Evolutionary conservation across 2,113 vertebrate species (phyloP).

Genomic region (Xenopus borealis): DNA sequence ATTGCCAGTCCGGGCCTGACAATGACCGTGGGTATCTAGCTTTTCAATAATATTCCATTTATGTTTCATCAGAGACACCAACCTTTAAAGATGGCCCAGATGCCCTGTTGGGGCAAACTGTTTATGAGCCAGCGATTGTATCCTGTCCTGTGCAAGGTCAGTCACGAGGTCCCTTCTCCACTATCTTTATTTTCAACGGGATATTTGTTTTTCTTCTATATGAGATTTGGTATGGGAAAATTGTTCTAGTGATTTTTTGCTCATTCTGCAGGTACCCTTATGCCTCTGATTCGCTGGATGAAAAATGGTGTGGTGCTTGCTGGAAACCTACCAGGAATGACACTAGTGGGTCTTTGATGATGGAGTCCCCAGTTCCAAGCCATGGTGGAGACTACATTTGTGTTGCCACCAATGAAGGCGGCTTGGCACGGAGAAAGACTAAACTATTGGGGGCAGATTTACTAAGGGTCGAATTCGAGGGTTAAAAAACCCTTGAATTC

Average conservation of each 20-base stretch:
- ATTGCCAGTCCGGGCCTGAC: no score
- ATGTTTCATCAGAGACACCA: slow-evolving; percentile 66
- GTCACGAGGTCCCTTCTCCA: not conserved
- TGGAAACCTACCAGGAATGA: slow-evolving; percentile 59
- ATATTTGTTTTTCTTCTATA: not conserved
- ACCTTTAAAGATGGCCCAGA: slow-evolving; percentile 65
- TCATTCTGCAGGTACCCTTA: slow-evolving; percentile 68
- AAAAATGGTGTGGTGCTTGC: slow-evolving; percentile 72
- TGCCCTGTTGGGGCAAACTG: slow-evolving; percentile 68
- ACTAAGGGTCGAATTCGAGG: no score
- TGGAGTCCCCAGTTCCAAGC: slow-evolving; percentile 63
- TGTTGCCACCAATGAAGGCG: slow-evolving; percentile 77
- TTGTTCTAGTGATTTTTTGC: rapidly evolving
- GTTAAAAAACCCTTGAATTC: no score
- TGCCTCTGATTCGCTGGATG: slow-evolving; percentile 73
- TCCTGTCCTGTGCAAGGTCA: slow-evolving; percentile 73
- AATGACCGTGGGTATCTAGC: not conserved
- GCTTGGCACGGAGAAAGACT: slow-evolving; percentile 71
- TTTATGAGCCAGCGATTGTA: slow-evolving; percentile 67
- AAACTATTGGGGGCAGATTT: no score
- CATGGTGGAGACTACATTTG: slow-evolving; percentile 80
- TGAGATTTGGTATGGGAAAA: not conserved
- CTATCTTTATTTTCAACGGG: no score
- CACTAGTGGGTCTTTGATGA: slow-evolving; percentile 68
- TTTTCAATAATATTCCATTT: slow-evolving; percentile 10